Conservation (phyloP, 2,797 vertebrate genomes). For the Falco berigora region DNA sequence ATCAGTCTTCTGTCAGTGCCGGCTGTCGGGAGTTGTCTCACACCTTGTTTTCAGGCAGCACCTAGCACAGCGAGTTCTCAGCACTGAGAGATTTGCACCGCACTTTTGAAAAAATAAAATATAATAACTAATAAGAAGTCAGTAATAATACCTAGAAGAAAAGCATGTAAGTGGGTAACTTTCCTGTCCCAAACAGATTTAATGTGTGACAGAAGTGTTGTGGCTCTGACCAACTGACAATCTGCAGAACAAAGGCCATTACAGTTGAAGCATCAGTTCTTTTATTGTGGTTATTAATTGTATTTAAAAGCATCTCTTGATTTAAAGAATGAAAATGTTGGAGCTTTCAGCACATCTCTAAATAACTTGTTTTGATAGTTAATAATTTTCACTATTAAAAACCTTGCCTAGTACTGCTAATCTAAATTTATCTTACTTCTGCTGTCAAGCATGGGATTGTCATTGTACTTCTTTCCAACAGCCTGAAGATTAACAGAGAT, state of each 20-base stretch:
- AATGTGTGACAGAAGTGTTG: background rate
- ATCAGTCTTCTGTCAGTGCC: background rate
- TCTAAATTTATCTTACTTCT: background rate
- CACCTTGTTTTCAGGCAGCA: background rate
- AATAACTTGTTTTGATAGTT: background rate
- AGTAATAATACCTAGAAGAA: background rate
- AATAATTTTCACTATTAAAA: background rate
- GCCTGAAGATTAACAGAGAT: background rate
- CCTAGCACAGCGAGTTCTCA: fast-evolving
- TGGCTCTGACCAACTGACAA: background rate
- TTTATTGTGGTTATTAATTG: background rate
- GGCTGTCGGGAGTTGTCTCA: background rate
- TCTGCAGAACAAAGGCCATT: background rate
- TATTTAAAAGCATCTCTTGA: background rate
- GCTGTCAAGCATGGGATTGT: background rate
- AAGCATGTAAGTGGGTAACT: background rate
- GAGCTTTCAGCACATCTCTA: background rate
- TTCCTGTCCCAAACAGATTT: background rate
- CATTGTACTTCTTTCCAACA: background rate
- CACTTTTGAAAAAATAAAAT: background rate
- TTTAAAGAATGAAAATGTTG: background rate
- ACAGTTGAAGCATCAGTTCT: background rate
- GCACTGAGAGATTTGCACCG: fast-evolving
- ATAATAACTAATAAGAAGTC: background rate
- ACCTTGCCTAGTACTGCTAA: background rate